A percentile compares a stretch with the other conserved stretches of the same genome.
phyloP scores from a whole-genome alignment of 1,140 invertebrate species.

The Drosophila auraria region DNA sequence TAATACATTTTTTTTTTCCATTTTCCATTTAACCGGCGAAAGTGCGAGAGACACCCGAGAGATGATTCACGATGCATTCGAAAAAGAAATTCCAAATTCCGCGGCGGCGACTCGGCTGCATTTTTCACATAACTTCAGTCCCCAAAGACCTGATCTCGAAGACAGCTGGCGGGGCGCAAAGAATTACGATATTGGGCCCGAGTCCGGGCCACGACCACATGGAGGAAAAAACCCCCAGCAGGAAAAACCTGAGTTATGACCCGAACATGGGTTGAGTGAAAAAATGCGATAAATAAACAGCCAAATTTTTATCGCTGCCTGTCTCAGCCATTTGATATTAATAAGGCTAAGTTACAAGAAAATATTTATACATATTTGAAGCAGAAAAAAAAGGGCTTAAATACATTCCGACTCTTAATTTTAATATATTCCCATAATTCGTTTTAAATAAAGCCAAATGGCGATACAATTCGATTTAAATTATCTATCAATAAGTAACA shows the following conservation, averaged over 20 bases:
- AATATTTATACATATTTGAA: neutral
- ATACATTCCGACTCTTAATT: too few species aligned
- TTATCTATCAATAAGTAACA: neutral
- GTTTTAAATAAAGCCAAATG: too few species aligned
- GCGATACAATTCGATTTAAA: neutral
- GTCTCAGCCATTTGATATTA: neutral
- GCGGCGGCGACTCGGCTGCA: constrained; percentile 12
- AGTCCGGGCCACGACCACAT: neutral
- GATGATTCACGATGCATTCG: constrained; percentile 36
- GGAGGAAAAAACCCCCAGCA: constrained; percentile 2
- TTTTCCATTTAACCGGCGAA: constrained; percentile 17
- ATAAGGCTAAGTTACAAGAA: neutral
- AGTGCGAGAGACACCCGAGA: constrained; percentile 13
- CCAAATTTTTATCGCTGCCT: neutral
- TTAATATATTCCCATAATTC: too few species aligned
- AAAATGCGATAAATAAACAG: constrained; percentile 22
- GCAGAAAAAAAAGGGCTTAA: too few species aligned
- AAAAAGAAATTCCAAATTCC: constrained; percentile 25
- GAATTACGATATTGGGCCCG: constrained; percentile 11
- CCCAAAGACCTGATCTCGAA: constrained; percentile 17
- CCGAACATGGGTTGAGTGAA: neutral
- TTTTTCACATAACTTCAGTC: constrained; percentile 22
- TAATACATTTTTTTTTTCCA: neutral
- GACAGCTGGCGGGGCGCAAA: constrained; percentile 9
- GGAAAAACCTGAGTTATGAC: constrained; percentile 20